Conservation (phyloP, 2,888 invertebrate genomes). For the Aspidiotus rigidus region DNA sequence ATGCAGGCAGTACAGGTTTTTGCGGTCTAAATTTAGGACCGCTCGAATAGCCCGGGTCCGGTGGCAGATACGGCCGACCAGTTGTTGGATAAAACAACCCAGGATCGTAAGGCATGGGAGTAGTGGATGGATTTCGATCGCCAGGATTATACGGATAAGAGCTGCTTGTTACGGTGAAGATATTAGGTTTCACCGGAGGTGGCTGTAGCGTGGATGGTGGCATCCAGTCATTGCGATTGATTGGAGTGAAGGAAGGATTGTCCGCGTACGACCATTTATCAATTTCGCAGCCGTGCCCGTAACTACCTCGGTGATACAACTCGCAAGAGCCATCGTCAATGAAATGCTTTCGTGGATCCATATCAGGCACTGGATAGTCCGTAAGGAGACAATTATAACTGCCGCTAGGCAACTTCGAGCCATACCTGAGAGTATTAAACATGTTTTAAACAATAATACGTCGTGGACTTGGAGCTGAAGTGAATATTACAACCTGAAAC, state of each 20-base stretch:
- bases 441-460: not conserved
- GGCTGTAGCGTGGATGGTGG: constrained; percentile 24
- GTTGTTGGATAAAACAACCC: constrained; percentile 12
- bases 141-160: constrained; percentile 21
- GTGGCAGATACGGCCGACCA: constrained; percentile 22
- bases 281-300: constrained; percentile 70
- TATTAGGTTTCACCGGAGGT: constrained; percentile 22
- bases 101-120: constrained; percentile 3
- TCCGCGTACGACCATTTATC: constrained; percentile 43
- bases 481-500: constrained; percentile 52
- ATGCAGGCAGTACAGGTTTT: constrained; percentile 17
- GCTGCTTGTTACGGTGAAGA: constrained; percentile 28
- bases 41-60: constrained; percentile 10
- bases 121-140: not conserved
- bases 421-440: not conserved
- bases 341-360: constrained; percentile 52
- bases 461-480: not conserved
- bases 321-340: constrained; percentile 59
- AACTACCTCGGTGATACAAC: constrained; percentile 70
- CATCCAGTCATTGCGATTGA: constrained; percentile 21
- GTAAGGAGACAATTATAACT: constrained; percentile 66
- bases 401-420: not conserved
- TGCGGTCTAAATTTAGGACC: constrained; percentile 20
- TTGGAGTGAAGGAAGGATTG: constrained; percentile 27
- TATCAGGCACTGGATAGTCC: constrained; percentile 59